A percentile compares a stretch with the other conserved stretches of the same genome.
phyloP scores from a whole-genome alignment of 2,797 vertebrate species.

The Cyclopterus lumpus region DNA sequence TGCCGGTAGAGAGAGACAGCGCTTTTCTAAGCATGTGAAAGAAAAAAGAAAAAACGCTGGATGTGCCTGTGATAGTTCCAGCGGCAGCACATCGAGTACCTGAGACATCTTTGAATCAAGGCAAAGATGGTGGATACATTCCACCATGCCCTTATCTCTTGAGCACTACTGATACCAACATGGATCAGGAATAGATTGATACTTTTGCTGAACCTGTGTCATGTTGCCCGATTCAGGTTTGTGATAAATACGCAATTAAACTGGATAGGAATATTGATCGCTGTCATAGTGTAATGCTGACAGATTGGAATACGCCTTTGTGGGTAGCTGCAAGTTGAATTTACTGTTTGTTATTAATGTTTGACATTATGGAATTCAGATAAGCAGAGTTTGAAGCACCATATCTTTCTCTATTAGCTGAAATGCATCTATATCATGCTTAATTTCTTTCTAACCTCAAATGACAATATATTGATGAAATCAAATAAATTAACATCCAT shows the following conservation, averaged over 20 bases:
- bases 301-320: conserved; percentile 12
- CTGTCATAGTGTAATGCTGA: conserved; percentile 15
- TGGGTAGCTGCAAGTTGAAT: conserved; percentile 3
- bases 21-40: conserved; percentile 63
- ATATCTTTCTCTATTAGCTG: background rate
- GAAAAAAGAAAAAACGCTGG: conserved; percentile 51
- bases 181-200: conserved; percentile 32
- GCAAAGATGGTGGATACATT: conserved; percentile 63
- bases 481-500: background rate
- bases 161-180: conserved; percentile 23
- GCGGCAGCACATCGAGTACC: conserved; percentile 41
- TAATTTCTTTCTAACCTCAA: background rate
- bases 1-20: conserved; percentile 44
- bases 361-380: conserved; percentile 1
- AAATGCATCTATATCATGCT: background rate
- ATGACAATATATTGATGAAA: background rate
- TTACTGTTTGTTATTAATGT: background rate
- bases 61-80: conserved; percentile 58
- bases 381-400: background rate
- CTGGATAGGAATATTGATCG: conserved; percentile 17
- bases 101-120: conserved; percentile 57
- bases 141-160: conserved; percentile 40
- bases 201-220: conserved; percentile 27
- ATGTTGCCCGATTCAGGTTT: conserved; percentile 6
- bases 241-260: background rate